Evolutionary conservation across 1,140 invertebrate genomes (phyloP).

Genomic region (Trichogramma pretiosum): DNA sequence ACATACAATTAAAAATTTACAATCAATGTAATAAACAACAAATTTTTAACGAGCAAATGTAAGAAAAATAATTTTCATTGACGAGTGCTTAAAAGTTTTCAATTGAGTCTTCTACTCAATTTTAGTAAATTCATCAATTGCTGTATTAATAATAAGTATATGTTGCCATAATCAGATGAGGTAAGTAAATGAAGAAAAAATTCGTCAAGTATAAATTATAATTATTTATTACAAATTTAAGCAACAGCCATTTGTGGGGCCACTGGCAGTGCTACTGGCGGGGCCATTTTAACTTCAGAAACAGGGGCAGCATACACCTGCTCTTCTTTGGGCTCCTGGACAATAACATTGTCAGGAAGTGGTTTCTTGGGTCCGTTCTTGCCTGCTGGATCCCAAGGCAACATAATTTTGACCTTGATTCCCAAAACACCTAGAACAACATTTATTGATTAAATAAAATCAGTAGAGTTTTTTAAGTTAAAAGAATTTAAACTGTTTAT

Average conservation of each 20-base stretch:
- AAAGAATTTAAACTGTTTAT: background rate
- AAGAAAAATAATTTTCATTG: too few species aligned
- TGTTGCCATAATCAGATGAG: too few species aligned
- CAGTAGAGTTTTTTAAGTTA: background rate
- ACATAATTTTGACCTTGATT: conserved; percentile 99
- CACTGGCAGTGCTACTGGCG: conserved; percentile 27
- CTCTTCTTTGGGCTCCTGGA: conserved; percentile 90
- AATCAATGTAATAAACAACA: too few species aligned
- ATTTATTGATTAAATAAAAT: background rate
- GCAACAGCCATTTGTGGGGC: conserved; percentile 21
- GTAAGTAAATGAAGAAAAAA: too few species aligned
- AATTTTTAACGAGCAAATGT: too few species aligned
- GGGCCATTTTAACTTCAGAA: conserved; percentile 54
- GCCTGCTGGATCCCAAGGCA: conserved; percentile 93
- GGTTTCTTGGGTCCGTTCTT: conserved; percentile 96
- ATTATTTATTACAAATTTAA: conserved; percentile 4
- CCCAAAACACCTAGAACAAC: conserved; percentile 52
- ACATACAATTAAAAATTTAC: too few species aligned
- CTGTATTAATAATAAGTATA: too few species aligned
- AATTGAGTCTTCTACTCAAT: too few species aligned
- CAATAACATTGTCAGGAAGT: conserved; percentile 91
- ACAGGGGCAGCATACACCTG: conserved; percentile 52
- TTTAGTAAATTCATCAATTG: too few species aligned
- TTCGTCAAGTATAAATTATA: too few species aligned
- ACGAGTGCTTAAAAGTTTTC: too few species aligned